A percentile compares a stretch with the other conserved stretches of the same genome.
Evolutionary conservation across 2,113 vertebrate genomes (phyloP).

Genomic region (Odobenus rosmarus): DNA sequence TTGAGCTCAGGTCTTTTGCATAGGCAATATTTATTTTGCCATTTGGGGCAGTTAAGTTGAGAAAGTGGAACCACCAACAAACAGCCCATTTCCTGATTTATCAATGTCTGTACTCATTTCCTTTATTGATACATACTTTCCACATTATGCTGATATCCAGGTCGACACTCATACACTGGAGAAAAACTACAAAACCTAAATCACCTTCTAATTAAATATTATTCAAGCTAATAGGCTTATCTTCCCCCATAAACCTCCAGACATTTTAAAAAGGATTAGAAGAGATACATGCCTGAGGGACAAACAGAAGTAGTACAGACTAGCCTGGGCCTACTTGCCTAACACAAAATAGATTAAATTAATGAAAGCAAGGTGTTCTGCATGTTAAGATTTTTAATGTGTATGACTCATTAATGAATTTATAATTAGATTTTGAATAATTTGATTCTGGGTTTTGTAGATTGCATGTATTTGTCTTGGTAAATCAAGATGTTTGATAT

Average conservation of each 20-base stretch:
- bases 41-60: background rate
- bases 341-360: slow-evolving; percentile 16
- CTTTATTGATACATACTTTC: background rate
- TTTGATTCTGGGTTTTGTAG: background rate
- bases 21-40: background rate
- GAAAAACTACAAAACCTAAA: slow-evolving; percentile 13
- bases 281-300: background rate
- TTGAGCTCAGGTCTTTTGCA: background rate
- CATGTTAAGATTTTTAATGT: background rate
- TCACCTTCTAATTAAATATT: slow-evolving; percentile 52
- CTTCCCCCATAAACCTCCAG: background rate
- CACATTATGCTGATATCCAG: background rate
- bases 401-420: background rate
- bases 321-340: background rate
- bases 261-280: background rate
- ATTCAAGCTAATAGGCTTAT: slow-evolving; percentile 21
- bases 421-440: background rate
- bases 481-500: background rate
- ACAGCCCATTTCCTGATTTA: background rate
- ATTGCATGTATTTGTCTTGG: background rate
- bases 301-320: background rate
- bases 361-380: background rate
- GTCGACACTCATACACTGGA: background rate
- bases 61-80: background rate
- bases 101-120: background rate